Percentiles rank a stretch among this genome's conserved stretches.
phyloP scores from a whole-genome alignment of 1,140 invertebrate genomes.

The Argopecten irradians region DNA sequence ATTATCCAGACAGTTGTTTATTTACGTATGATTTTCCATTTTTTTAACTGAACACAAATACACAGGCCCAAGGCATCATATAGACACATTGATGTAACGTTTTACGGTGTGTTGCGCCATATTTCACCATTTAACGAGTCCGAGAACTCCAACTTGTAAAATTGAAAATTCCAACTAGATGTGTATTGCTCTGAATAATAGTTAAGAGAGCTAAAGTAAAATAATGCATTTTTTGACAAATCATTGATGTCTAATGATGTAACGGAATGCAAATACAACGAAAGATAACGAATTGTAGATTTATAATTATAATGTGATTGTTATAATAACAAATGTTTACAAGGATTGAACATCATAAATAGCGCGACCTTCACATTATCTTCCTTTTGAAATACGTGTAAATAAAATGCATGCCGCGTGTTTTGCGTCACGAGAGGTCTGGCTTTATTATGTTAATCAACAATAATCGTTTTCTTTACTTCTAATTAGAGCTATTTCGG shows the following conservation, averaged over 20 bases:
- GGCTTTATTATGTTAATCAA: not conserved
- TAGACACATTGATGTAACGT: too few species aligned
- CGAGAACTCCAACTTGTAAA: too few species aligned
- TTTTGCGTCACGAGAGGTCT: not conserved
- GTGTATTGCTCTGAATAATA: too few species aligned
- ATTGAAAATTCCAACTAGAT: too few species aligned
- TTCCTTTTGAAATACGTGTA: not conserved
- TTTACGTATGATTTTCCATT: too few species aligned
- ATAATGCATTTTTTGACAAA: too few species aligned
- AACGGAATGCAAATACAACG: not conserved
- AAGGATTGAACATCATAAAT: not conserved
- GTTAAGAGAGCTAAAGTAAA: too few species aligned
- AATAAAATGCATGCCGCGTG: not conserved
- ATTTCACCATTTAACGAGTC: too few species aligned
- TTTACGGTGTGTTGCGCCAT: too few species aligned
- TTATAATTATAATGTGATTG: not conserved
- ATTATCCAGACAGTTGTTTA: not conserved
- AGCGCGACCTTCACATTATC: not conserved
- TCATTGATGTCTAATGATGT: too few species aligned
- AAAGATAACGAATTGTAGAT: not conserved
- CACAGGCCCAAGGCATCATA: not conserved
- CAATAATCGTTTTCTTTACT: not conserved
- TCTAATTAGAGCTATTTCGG: not conserved
- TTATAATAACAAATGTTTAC: not conserved
- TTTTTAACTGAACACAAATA: not conserved